Conservation (phyloP, 2,797 vertebrate species). For the Graptemys geographica region DNA sequence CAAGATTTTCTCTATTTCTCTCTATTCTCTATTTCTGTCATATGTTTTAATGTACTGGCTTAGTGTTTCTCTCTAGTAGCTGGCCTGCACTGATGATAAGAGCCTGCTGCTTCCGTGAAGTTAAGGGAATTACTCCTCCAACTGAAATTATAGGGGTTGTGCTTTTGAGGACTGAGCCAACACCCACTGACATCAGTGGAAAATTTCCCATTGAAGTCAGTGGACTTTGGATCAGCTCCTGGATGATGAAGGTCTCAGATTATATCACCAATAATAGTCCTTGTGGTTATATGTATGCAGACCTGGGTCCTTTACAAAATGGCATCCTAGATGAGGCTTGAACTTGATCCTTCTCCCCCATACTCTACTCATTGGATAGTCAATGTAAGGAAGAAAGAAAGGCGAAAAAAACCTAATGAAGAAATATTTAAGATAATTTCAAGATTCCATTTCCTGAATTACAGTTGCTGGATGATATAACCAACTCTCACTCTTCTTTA, state of each 20-base stretch:
- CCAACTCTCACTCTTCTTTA: neutral
- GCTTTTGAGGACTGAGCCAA: neutral
- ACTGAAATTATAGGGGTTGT: neutral
- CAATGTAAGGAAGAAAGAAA: neutral
- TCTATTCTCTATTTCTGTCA: neutral
- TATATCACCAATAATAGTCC: neutral
- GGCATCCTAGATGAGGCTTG: neutral
- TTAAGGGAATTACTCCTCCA: neutral
- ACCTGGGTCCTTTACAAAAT: neutral
- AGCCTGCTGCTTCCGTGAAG: neutral
- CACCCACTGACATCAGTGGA: neutral
- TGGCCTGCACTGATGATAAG: neutral
- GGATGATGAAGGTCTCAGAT: neutral
- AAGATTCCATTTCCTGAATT: neutral
- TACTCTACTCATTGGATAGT: neutral
- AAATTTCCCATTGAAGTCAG: neutral
- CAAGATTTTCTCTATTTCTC: too few relatives aligned
- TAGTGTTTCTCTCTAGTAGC: neutral
- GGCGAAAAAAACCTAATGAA: neutral
- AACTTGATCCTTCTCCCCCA: neutral
- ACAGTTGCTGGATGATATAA: neutral
- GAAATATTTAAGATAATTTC: neutral
- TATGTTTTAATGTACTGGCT: neutral
- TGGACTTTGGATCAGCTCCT: neutral
- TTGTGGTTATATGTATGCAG: neutral